phyloP scores from a whole-genome alignment of 2,113 vertebrate species.

The Scolopax mira region DNA sequence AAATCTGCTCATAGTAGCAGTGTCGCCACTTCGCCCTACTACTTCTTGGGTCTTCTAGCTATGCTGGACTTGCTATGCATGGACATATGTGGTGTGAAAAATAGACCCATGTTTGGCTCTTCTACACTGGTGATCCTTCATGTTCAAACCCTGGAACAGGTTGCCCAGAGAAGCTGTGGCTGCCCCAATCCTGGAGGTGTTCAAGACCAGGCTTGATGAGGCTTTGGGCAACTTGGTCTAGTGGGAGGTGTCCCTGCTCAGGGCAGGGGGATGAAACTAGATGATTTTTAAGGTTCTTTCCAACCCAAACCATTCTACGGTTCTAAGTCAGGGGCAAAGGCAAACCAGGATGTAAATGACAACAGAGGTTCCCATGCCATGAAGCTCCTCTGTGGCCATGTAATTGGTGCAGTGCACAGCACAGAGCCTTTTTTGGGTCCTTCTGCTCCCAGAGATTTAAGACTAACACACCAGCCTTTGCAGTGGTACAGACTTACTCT shows the following conservation, averaged over 20 bases:
- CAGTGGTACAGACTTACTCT: neutral
- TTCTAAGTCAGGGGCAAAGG: neutral
- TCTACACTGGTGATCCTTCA: fast-evolving
- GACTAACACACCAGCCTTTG: neutral
- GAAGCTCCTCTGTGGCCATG: neutral
- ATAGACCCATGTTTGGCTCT: neutral
- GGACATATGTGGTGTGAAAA: fast-evolving
- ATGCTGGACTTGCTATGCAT: fast-evolving
- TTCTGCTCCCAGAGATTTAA: neutral
- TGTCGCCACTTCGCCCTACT: fast-evolving
- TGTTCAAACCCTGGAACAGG: neutral
- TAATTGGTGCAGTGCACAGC: neutral
- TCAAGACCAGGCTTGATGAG: neutral
- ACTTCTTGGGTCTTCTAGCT: neutral
- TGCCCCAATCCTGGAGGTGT: neutral
- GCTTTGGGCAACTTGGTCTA: neutral
- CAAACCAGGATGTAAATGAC: fast-evolving
- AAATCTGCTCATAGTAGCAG: neutral
- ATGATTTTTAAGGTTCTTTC: neutral
- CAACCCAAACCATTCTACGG: neutral
- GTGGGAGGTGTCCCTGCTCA: neutral
- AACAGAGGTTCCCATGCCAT: neutral
- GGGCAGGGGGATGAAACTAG: neutral
- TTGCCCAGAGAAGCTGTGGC: neutral
- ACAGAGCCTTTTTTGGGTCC: neutral